phyloP scores from a whole-genome alignment of 1,140 invertebrate genomes.

The Leptinotarsa texana region DNA sequence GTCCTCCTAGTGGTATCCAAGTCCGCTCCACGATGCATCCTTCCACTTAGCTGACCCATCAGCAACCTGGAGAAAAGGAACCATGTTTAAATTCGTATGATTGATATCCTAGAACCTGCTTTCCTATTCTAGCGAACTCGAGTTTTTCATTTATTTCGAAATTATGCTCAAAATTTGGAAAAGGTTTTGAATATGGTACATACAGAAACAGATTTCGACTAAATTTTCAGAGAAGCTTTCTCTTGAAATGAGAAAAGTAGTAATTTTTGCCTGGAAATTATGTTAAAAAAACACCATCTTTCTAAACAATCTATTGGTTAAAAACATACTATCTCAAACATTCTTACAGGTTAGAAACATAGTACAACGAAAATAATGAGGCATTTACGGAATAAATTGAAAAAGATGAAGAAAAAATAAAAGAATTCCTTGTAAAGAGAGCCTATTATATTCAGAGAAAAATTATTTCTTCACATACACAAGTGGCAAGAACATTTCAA shows the following conservation, averaged over 20 bases:
- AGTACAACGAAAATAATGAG: neutral
- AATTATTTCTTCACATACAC: no score
- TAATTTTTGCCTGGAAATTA: no score
- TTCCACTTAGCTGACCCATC: conserved; percentile 48
- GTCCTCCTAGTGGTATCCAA: conserved; percentile 59
- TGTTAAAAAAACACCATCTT: no score
- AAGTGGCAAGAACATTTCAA: no score
- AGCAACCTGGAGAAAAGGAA: conserved; percentile 57
- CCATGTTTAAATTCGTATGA: conserved; percentile 54
- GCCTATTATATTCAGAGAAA: no score
- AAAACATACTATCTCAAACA: neutral
- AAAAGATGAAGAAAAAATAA: no score
- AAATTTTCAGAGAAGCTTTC: neutral
- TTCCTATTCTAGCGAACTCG: conserved; percentile 43
- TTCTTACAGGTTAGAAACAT: neutral
- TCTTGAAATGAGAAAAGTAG: neutral
- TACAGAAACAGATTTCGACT: neutral
- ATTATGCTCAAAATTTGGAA: neutral
- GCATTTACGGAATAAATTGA: no score
- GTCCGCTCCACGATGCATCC: conserved; percentile 52
- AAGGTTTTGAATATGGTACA: no score
- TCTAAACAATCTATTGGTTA: no score
- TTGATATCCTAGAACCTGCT: conserved; percentile 52
- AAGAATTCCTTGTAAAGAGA: no score
- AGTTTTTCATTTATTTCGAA: neutral